Conservation (phyloP, 2,113 vertebrate species). For the Oplegnathus fasciatus region DNA sequence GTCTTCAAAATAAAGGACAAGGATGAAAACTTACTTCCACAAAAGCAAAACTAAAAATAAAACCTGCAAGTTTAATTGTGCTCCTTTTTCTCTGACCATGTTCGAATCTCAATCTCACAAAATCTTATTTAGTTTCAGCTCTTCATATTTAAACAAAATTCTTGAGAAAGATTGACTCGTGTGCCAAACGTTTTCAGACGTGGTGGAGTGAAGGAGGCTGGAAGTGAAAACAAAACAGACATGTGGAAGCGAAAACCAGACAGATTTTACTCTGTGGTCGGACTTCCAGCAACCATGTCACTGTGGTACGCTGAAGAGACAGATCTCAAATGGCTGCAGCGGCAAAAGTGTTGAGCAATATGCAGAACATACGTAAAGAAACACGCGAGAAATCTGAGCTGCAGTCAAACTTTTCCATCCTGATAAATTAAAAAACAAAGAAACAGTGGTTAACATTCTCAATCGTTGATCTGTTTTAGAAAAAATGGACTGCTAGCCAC, state of each 20-base stretch:
- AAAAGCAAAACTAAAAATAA: slow-evolving; percentile 28
- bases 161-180: not conserved
- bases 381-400: not conserved
- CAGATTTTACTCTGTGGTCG: slow-evolving; percentile 17
- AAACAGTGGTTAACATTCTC: slow-evolving; percentile 27
- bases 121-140: slow-evolving; percentile 17
- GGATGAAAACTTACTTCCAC: not conserved
- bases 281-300: not conserved
- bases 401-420: slow-evolving; percentile 22
- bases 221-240: not conserved
- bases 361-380: not conserved
- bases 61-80: not conserved
- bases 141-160: slow-evolving; percentile 10
- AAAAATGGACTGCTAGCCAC: not conserved
- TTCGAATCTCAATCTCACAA: slow-evolving; percentile 5
- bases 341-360: slow-evolving; percentile 3
- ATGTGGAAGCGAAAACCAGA: not conserved
- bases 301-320: not conserved
- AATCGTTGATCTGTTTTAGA: not conserved
- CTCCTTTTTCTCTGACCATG: not conserved
- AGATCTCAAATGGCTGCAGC: slow-evolving; percentile 15
- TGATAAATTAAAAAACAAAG: slow-evolving; percentile 45
- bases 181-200: not conserved
- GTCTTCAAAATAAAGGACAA: slow-evolving; percentile 22
- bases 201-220: not conserved